A percentile compares a stretch with the other conserved stretches of the same genome.
Evolutionary conservation across 1,140 invertebrate species (phyloP).

Genomic region (Brachionus plicatilis): DNA sequence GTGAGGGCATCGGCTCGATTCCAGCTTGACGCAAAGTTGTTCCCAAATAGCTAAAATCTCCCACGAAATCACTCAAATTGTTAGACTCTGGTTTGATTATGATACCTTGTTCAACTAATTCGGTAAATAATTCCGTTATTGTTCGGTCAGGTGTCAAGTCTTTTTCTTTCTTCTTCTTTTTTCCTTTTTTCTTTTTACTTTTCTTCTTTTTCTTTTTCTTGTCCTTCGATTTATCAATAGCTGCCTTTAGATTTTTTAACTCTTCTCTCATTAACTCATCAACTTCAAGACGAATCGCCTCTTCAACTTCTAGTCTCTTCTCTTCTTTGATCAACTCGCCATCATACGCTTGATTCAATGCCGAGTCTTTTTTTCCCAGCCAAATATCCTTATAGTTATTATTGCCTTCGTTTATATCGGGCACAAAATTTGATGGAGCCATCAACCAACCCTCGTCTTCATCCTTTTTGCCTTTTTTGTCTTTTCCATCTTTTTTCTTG

Average conservation of each 20-base stretch:
- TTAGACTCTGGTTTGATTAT: slow-evolving; percentile 70
- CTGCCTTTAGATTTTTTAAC: slow-evolving; percentile 69
- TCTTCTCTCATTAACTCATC: slow-evolving; percentile 80
- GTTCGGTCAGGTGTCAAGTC: slow-evolving; percentile 86
- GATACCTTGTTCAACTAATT: slow-evolving; percentile 79
- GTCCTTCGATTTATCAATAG: slow-evolving; percentile 45
- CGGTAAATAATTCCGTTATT: slow-evolving; percentile 81
- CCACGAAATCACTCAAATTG: slow-evolving; percentile 68
- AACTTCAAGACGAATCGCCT: slow-evolving; percentile 72
- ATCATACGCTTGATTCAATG: slow-evolving; percentile 68
- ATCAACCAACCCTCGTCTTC: slow-evolving; percentile 58
- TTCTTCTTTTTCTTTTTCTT: slow-evolving; percentile 54
- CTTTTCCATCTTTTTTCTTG: slow-evolving; percentile 42
- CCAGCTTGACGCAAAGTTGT: slow-evolving; percentile 54
- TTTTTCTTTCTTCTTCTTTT: slow-evolving; percentile 76
- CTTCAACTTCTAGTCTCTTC: slow-evolving; percentile 74
- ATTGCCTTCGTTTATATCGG: slow-evolving; percentile 43
- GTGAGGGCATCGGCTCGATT: slow-evolving; percentile 60
- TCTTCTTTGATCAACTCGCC: slow-evolving; percentile 70
- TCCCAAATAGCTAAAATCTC: slow-evolving; percentile 71
- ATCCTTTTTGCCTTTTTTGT: slow-evolving; percentile 52
- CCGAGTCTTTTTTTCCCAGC: slow-evolving; percentile 68
- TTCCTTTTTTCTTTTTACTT: slow-evolving; percentile 58
- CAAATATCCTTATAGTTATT: slow-evolving; percentile 59
- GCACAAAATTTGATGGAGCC: slow-evolving; percentile 54